These are phyloP conservation scores for Eudyptes chrysolophus DNA, from an alignment of 2,113 vertebrate genomes.

Conservation along the genomic window DNA sequence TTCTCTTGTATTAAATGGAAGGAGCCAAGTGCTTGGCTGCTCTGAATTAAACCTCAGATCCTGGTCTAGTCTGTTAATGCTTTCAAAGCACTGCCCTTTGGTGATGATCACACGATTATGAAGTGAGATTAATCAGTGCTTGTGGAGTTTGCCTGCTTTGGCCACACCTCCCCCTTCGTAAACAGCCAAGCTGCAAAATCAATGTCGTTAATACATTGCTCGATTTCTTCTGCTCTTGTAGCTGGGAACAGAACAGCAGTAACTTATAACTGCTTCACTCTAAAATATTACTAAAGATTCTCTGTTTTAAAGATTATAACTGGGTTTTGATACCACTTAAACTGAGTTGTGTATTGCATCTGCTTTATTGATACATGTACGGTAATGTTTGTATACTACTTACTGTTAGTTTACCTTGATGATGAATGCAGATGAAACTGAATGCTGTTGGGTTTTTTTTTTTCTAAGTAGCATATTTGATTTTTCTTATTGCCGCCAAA, in stretches of 20 bases:
- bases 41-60: not conserved
- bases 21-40: not conserved
- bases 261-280: not conserved
- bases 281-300: too few species aligned
- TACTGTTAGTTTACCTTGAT: not conserved
- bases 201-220: fast-evolving
- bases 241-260: not conserved
- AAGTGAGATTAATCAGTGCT: not conserved
- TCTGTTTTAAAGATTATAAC: not conserved
- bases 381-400: not conserved
- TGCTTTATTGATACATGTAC: not conserved
- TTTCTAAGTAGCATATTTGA: not conserved
- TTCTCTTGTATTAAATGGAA: not conserved
- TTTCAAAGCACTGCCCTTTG: not conserved
- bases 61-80: not conserved
- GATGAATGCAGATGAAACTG: not conserved
- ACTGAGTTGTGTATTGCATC: not conserved
- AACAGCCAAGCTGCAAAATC: not conserved
- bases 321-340: not conserved
- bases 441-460: not conserved
- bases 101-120: fast-evolving
- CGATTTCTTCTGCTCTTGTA: not conserved
- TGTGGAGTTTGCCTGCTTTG: not conserved
- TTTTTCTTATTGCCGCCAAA: constrained; percentile 16
- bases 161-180: not conserved